Evolutionary conservation across 2,113 vertebrate genomes (phyloP).

Genomic region (Platysternon megacephalum): DNA sequence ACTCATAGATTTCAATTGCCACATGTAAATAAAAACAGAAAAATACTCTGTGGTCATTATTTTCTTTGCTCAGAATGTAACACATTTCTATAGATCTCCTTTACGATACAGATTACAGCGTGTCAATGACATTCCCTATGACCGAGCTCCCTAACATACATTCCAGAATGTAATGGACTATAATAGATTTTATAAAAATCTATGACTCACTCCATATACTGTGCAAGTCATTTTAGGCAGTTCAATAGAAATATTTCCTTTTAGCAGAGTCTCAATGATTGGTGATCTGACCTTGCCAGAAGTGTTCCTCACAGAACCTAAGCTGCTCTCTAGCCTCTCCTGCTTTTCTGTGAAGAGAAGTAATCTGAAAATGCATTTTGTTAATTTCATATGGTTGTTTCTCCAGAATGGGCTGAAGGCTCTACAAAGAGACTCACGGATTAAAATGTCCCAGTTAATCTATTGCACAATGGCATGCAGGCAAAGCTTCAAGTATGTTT

Average conservation of each 20-base stretch:
- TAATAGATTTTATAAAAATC: slow-evolving; percentile 8
- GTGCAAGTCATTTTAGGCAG: slow-evolving; percentile 48
- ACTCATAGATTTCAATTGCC: neutral
- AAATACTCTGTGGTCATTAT: neutral
- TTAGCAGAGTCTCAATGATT: fast-evolving
- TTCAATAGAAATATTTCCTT: neutral
- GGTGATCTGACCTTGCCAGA: neutral
- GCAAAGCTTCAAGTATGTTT: slow-evolving; percentile 27
- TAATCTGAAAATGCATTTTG: neutral
- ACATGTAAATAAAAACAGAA: neutral
- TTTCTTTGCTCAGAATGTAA: neutral
- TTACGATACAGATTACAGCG: fast-evolving
- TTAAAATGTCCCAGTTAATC: slow-evolving; percentile 24
- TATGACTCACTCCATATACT: neutral
- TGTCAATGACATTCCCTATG: fast-evolving
- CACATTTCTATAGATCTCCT: neutral
- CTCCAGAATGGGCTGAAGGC: slow-evolving; percentile 3
- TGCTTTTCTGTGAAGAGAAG: neutral
- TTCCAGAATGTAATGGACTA: slow-evolving; percentile 30
- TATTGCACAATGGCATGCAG: neutral
- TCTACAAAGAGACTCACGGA: neutral
- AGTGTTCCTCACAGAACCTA: neutral
- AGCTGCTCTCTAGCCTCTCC: neutral
- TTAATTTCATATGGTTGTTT: neutral
- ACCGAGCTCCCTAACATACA: neutral